These are phyloP conservation scores for Aelia acuminata DNA, from an alignment of 2,888 invertebrate genomes.

Conservation along the genomic window DNA sequence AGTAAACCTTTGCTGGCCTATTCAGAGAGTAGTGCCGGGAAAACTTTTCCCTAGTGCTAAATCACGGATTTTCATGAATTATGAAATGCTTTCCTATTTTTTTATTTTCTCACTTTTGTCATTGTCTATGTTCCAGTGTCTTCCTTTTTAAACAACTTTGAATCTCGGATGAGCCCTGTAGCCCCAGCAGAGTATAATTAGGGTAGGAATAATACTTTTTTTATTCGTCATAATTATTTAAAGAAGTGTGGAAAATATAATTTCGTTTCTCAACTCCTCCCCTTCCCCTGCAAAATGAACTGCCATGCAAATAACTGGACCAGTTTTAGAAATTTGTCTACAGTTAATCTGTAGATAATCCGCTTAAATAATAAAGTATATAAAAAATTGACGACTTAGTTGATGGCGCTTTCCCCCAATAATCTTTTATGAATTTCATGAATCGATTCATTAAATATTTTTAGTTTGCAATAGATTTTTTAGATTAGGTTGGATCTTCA, in stretches of 20 bases:
- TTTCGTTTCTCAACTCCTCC: neutral
- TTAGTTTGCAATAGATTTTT: too few species aligned
- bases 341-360: too few species aligned
- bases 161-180: neutral
- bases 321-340: too few species aligned
- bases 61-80: constrained; percentile 4
- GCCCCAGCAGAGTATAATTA: too few species aligned
- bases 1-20: neutral
- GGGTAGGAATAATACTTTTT: neutral
- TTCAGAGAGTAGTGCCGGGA: neutral
- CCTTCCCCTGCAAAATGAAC: too few species aligned
- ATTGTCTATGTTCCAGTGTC: neutral
- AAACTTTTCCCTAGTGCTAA: constrained; percentile 7
- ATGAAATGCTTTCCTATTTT: neutral
- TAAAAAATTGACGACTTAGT: too few species aligned
- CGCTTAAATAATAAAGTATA: too few species aligned
- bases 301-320: neutral
- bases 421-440: too few species aligned
- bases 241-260: neutral
- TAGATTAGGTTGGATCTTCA: too few species aligned
- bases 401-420: too few species aligned
- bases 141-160: neutral
- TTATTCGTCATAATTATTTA: neutral
- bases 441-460: too few species aligned
- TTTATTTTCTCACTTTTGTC: neutral